Evolutionary conservation across 2,888 invertebrate species (phyloP).

Genomic region (Carterocephalus palaemon): DNA sequence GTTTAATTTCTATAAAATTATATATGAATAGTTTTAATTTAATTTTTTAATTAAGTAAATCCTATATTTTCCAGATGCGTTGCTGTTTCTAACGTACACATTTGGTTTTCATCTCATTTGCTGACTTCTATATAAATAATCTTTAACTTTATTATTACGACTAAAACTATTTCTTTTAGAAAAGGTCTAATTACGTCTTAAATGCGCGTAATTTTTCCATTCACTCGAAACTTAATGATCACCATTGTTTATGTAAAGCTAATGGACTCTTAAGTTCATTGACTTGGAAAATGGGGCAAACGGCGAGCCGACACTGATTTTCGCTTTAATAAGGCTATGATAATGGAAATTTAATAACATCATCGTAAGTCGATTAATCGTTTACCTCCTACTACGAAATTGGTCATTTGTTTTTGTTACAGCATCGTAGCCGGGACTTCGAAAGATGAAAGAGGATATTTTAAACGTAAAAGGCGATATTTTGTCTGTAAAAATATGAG

Average conservation of each 20-base stretch:
- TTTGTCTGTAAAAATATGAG: slow-evolving; percentile 17
- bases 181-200: no score
- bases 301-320: not conserved
- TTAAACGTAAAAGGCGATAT: slow-evolving; percentile 13
- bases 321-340: no score
- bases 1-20: no score
- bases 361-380: not conserved
- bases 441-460: slow-evolving; percentile 9
- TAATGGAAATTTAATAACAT: slow-evolving; percentile 1
- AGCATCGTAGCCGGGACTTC: slow-evolving; percentile 2
- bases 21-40: no score
- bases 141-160: no score
- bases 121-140: no score
- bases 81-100: no score
- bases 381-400: not conserved
- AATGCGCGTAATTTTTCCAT: no score
- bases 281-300: slow-evolving; percentile 3
- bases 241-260: slow-evolving; percentile 24
- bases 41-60: no score
- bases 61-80: no score
- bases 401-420: slow-evolving; percentile 1
- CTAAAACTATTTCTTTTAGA: no score
- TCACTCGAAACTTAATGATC: slow-evolving; percentile 27
- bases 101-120: no score
- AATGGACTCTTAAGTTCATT: slow-evolving; percentile 25